These are phyloP conservation scores for Clunio marinus DNA, from an alignment of 2,888 invertebrate genomes.

Conservation along the genomic window DNA sequence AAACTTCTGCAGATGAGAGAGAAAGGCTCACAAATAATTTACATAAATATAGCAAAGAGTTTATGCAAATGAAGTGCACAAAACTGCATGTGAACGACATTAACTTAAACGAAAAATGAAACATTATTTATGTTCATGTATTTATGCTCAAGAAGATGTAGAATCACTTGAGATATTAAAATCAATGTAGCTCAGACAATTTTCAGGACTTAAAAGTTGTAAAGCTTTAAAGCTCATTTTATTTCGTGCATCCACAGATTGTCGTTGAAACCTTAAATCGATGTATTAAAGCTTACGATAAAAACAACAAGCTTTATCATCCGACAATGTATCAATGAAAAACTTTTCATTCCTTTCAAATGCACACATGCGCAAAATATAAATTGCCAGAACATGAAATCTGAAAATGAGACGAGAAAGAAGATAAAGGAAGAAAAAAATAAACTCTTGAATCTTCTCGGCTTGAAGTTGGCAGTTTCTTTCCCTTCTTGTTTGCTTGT, in stretches of 20 bases:
- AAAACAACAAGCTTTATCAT: not conserved
- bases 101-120: too few relatives aligned
- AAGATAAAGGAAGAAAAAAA: not conserved
- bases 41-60: too few relatives aligned
- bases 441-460: too few relatives aligned
- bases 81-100: too few relatives aligned
- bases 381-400: too few relatives aligned
- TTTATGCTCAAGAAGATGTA: too few relatives aligned
- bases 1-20: too few relatives aligned
- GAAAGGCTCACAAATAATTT: too few relatives aligned
- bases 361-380: constrained; percentile 21
- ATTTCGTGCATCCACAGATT: not conserved
- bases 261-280: constrained; percentile 1
- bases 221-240: constrained; percentile 15
- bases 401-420: not conserved
- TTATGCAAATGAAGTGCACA: too few relatives aligned
- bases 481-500: too few relatives aligned
- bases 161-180: not conserved
- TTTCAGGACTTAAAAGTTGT: not conserved
- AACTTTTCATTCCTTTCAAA: not conserved
- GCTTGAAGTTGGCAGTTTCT: too few relatives aligned
- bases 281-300: not conserved
- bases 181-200: constrained; percentile 23
- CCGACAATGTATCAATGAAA: not conserved
- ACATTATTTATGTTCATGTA: too few relatives aligned